These are phyloP conservation scores for Apodemia duryi DNA, from an alignment of 2,888 invertebrate species.

Conservation along the genomic window DNA sequence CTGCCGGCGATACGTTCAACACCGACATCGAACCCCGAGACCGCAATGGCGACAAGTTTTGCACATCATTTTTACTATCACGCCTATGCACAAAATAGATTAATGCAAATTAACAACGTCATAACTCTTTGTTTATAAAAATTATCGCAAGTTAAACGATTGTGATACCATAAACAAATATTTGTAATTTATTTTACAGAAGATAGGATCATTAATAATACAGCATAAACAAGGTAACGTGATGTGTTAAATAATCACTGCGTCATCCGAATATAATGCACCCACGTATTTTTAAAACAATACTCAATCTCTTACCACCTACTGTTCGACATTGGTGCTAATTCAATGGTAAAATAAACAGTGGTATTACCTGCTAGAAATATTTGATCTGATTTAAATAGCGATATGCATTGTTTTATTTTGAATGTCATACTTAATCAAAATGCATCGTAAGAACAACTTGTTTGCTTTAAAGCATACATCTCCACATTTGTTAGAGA, in stretches of 20 bases:
- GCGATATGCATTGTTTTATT: constrained; percentile 4
- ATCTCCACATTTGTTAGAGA: no score
- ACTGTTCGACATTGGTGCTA: constrained; percentile 40
- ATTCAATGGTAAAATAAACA: constrained; percentile 23
- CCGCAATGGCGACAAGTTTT: no score
- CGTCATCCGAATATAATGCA: constrained; percentile 36
- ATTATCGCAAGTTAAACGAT: background rate
- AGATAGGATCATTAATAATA: constrained; percentile 43
- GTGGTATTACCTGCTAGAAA: constrained; percentile 11
- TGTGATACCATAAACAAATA: constrained; percentile 7
- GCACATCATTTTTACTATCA: no score
- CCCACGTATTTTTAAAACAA: constrained; percentile 58
- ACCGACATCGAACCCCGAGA: no score
- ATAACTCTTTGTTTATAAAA: background rate
- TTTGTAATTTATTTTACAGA: constrained; percentile 9
- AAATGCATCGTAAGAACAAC: no score
- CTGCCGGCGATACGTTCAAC: no score
- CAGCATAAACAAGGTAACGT: constrained; percentile 34
- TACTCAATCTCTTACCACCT: constrained; percentile 61
- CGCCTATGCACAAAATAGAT: no score
- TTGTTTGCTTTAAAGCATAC: no score
- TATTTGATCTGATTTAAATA: constrained; percentile 10
- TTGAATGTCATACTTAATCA: background rate
- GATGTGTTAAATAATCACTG: constrained; percentile 45
- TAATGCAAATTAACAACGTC: no score